phyloP scores from a whole-genome alignment of 2,888 invertebrate species.

The Xiphydria camelus region DNA sequence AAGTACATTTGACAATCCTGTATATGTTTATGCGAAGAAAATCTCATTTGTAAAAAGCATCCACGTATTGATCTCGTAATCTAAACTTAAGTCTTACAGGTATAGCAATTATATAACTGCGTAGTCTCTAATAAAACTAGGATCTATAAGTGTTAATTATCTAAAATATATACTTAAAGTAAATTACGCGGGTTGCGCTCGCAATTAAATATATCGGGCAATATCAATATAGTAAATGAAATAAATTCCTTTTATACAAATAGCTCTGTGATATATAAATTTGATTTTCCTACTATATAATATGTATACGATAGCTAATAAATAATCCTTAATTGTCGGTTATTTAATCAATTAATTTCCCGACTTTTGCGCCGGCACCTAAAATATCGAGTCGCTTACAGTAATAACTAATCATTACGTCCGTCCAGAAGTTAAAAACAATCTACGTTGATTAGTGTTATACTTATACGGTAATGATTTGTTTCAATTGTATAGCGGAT shows the following conservation, averaged over 20 bases:
- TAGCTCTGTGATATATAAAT: conserved; percentile 44
- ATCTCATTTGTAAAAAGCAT: not conserved
- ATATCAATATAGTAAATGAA: conserved; percentile 24
- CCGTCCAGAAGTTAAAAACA: conserved; percentile 23
- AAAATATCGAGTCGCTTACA: conserved; percentile 38
- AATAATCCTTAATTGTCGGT: conserved; percentile 37
- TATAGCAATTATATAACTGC: conserved; percentile 28
- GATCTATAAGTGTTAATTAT: conserved; percentile 28
- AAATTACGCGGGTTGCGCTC: conserved; percentile 13
- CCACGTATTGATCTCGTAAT: conserved; percentile 10
- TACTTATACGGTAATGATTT: conserved; percentile 22
- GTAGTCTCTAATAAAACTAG: conserved; percentile 33
- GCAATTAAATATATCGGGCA: conserved; percentile 26
- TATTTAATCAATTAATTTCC: conserved; percentile 24
- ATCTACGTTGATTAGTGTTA: conserved; percentile 18
- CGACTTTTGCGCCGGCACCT: conserved; percentile 38
- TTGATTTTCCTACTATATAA: conserved; percentile 39
- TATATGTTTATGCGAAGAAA: too few relatives aligned
- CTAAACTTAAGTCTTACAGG: conserved; percentile 14
- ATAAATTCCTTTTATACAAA: conserved; percentile 46
- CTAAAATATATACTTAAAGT: conserved; percentile 33
- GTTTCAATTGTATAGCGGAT: not conserved
- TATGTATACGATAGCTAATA: conserved; percentile 38
- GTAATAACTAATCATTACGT: conserved; percentile 28
- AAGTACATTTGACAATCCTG: conserved; percentile 1